These are phyloP conservation scores for Stenodema calcarata DNA, from an alignment of 2,888 invertebrate species.

Conservation along the genomic window DNA sequence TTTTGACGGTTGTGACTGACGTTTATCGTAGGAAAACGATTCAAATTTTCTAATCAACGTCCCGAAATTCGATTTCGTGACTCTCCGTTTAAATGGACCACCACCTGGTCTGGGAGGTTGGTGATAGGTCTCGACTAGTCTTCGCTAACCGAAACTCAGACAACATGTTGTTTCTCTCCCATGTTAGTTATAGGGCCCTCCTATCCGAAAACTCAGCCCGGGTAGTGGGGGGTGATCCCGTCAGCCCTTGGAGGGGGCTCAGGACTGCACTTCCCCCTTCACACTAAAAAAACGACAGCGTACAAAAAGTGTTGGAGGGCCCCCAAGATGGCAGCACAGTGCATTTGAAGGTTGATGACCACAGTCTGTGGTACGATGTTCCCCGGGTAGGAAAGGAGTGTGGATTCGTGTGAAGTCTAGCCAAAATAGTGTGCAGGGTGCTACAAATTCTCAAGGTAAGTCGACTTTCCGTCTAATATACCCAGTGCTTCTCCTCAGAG, in stretches of 20 bases:
- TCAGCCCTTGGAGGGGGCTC: constrained; percentile 26
- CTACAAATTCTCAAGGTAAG: constrained; percentile 28
- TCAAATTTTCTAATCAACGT: background rate
- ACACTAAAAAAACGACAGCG: constrained; percentile 48
- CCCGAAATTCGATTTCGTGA: background rate
- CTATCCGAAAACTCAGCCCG: background rate
- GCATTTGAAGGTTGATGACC: constrained; percentile 50
- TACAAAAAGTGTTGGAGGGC: constrained; percentile 49
- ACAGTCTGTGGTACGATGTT: constrained; percentile 47
- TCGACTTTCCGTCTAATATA: background rate
- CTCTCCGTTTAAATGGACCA: background rate
- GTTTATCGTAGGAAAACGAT: too few relatives aligned
- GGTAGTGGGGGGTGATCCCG: background rate
- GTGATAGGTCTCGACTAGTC: background rate
- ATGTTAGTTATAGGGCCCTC: constrained; percentile 7
- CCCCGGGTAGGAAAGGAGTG: constrained; percentile 43
- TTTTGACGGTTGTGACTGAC: too few relatives aligned
- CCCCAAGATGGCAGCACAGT: constrained; percentile 49
- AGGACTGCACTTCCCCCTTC: constrained; percentile 44
- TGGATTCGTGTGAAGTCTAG: constrained; percentile 25
- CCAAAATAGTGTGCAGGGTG: constrained; percentile 27
- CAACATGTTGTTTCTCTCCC: constrained; percentile 17
- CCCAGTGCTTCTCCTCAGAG: background rate
- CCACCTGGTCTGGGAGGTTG: background rate
- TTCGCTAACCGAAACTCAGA: constrained; percentile 12